Conservation (phyloP, 37 sponge, comb jelly and placozoan genomes). For the Amphimedon queenslandica region DNA sequence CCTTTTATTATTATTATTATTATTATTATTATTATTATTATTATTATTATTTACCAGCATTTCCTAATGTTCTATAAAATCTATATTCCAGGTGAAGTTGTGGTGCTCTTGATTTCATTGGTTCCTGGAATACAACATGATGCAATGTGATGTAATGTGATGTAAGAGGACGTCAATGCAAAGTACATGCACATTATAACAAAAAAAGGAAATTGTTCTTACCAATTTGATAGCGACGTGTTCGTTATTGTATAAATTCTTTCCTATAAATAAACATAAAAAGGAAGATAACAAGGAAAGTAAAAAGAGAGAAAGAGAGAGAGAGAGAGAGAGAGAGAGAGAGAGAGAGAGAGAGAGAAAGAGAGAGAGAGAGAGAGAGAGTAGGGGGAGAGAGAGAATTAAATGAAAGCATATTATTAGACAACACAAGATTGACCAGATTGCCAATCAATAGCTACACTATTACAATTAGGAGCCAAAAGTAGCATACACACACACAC, state of each 20-base stretch:
- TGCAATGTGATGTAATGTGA: neutral
- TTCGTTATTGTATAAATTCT: constrained; percentile 99
- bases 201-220: neutral
- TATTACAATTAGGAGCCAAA: no score
- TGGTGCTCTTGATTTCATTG: constrained; percentile 95
- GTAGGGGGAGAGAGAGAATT: neutral
- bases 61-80: constrained; percentile 93
- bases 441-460: no score
- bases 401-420: neutral
- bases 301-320: no score
- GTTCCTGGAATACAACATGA: constrained; percentile 64
- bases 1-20: neutral
- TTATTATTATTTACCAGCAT: constrained; percentile 40
- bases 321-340: constrained; percentile 2
- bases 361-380: constrained; percentile 16
- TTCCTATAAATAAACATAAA: constrained; percentile 54
- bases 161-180: neutral
- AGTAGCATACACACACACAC: no score
- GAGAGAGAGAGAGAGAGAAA: constrained; percentile 18
- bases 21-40: neutral
- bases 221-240: constrained; percentile 99
- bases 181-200: constrained; percentile 6
- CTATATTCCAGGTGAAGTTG: constrained; percentile 97
- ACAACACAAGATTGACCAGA: neutral
- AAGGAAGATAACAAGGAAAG: neutral